Conservation (phyloP, 2,888 invertebrate genomes). For the Thalpophila matura region DNA sequence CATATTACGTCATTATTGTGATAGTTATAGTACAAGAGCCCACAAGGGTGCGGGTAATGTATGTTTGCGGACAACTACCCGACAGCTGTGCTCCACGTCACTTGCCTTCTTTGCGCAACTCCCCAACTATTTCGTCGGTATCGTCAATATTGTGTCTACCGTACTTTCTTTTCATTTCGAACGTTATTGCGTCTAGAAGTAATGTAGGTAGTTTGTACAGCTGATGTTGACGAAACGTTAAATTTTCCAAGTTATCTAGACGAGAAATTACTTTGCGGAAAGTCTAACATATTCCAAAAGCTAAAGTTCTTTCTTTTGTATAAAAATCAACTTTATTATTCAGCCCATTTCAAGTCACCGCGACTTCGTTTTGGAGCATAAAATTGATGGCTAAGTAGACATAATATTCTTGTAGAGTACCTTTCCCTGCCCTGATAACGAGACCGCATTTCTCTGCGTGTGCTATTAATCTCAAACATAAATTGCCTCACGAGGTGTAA, state of each 20-base stretch:
- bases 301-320: conserved; percentile 1
- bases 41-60: conserved; percentile 54
- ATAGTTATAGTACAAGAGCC: conserved; percentile 9
- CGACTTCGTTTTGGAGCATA: conserved; percentile 31
- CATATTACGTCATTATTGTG: conserved; percentile 40
- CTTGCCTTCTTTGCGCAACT: conserved; percentile 29
- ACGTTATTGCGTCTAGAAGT: conserved; percentile 33
- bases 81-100: conserved; percentile 46
- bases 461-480: conserved; percentile 60
- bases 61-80: conserved; percentile 42
- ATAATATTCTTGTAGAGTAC: conserved; percentile 42
- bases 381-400: conserved; percentile 50
- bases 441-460: conserved; percentile 47
- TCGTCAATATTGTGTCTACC: conserved; percentile 43
- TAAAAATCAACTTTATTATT: conserved; percentile 37
- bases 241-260: conserved; percentile 14
- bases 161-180: conserved; percentile 37
- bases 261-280: neutral
- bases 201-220: conserved; percentile 26
- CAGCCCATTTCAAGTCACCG: conserved; percentile 24
- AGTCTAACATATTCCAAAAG: neutral
- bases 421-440: conserved; percentile 42
- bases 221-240: conserved; percentile 9
- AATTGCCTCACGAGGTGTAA: conserved; percentile 60
- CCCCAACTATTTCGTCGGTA: conserved; percentile 38